Conservation (phyloP, 2,797 vertebrate species). For the Austrolebias charrua region DNA sequence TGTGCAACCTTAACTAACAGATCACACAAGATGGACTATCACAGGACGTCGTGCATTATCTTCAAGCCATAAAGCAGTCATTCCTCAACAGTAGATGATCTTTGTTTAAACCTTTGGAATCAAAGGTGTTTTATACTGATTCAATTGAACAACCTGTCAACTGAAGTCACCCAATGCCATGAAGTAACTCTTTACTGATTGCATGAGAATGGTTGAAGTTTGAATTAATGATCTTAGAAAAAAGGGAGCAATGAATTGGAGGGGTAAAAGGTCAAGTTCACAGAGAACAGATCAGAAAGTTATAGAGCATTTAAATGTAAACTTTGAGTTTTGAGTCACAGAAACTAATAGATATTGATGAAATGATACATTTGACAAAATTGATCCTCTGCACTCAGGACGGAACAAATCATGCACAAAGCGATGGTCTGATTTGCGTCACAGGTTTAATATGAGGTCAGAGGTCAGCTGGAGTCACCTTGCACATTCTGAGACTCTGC, state of each 20-base stretch:
- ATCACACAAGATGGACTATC: no score
- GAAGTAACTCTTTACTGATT: not conserved
- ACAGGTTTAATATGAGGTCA: slow-evolving; percentile 31
- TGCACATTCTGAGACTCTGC: slow-evolving; percentile 19
- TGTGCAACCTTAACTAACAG: no score
- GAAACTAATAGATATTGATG: slow-evolving; percentile 27
- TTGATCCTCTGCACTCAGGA: slow-evolving; percentile 34
- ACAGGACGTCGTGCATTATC: no score
- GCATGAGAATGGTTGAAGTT: not conserved
- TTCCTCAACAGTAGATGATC: no score
- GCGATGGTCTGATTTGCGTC: not conserved
- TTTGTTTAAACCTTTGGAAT: no score
- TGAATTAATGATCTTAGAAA: not conserved
- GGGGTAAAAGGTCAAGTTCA: not conserved
- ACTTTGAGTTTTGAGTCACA: slow-evolving; percentile 1
- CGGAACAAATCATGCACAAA: slow-evolving; percentile 21
- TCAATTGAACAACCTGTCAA: no score
- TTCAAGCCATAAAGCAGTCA: no score
- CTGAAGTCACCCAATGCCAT: no score
- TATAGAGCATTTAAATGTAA: slow-evolving; percentile 6
- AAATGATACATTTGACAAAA: slow-evolving; percentile 9
- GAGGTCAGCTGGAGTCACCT: slow-evolving; percentile 41
- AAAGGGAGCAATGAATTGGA: not conserved
- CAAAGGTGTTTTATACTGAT: no score
- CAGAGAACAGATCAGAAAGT: not conserved